A percentile compares a stretch with the other conserved stretches of the same genome.
phyloP scores from a whole-genome alignment of 1,140 invertebrate species.

The Hyles vespertilio region DNA sequence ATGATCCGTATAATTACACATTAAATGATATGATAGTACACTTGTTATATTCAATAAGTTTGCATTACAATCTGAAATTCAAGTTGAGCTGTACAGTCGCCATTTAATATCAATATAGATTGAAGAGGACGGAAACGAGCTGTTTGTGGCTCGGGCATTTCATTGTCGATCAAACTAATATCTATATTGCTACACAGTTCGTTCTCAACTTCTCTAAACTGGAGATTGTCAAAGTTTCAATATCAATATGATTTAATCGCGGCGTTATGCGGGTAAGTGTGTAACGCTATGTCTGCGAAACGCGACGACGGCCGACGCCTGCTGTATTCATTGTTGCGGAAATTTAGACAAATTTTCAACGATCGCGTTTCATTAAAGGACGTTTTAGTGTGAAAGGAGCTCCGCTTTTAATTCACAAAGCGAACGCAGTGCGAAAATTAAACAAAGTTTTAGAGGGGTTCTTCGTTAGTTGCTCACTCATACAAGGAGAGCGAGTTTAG shows the following conservation, averaged over 20 bases:
- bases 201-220: too few relatives aligned
- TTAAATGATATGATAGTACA: too few relatives aligned
- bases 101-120: too few relatives aligned
- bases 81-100: too few relatives aligned
- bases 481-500: slow-evolving; percentile 24
- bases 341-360: slow-evolving; percentile 65
- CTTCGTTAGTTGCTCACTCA: slow-evolving; percentile 63
- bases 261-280: slow-evolving; percentile 48
- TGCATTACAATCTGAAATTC: too few relatives aligned
- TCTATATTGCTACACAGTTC: too few relatives aligned
- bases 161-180: too few relatives aligned
- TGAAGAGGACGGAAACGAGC: too few relatives aligned
- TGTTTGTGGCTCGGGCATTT: too few relatives aligned
- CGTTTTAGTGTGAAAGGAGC: slow-evolving; percentile 56
- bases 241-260: slow-evolving; percentile 50
- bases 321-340: slow-evolving; percentile 58
- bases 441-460: slow-evolving; percentile 59
- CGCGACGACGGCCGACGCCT: slow-evolving; percentile 41
- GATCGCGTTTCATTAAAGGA: slow-evolving; percentile 64
- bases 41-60: too few relatives aligned
- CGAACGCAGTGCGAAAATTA: slow-evolving; percentile 44
- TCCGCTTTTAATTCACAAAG: slow-evolving; percentile 59
- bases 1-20: too few relatives aligned
- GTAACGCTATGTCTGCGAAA: slow-evolving; percentile 25
- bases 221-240: too few relatives aligned